Evolutionary conservation across 2,113 vertebrate genomes (phyloP), one percentile per base, ranked within the genome.

Genomic region (Nasalis larvatus): DNA sequence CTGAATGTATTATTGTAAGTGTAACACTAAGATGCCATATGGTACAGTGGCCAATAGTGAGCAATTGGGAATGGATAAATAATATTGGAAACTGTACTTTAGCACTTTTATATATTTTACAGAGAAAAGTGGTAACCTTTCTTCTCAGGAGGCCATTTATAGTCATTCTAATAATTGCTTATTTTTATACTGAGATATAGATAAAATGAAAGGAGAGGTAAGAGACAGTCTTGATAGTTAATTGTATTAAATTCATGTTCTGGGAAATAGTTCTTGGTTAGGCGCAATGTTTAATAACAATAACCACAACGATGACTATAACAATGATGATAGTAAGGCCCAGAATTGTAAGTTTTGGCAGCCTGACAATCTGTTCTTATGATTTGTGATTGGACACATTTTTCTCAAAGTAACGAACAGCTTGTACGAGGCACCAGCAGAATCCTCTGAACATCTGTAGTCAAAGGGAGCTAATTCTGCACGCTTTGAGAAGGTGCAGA

Each of bases 391-490:
- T 32, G 37, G 35, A 81, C 2, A 52, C 6, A 27, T 93, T 83
- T 87, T 95, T 45, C 16, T 60, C 10, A 86, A 32, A 66, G 68
- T 52, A 71, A 68, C 20, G 40, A 49, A 56, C 11, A 52, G 13
- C 54, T 56, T 82, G 12, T 32, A 40, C 10, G 5, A 93, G 86
- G 14, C 18, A 93, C 16, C 30, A 74, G 30, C 47, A 77, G 25
- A 47, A 45, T 49, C 47, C 21, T 92, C 49, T 93, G 68, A 27
- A 93, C 88, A 63, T 63, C 45, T 80, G 32, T 25, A 63, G 91
- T 95, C 71, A 63, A 90, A 95, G 20, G 54, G 21, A 91, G 54
- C 21, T 80, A 73, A 91, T 91, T 89, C 89, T 66, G 42, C 17
- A 47, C 37, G 14, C 86, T 92, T 91, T 69, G 76, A 63, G 30